Evolutionary conservation across 2,888 invertebrate genomes (phyloP).

Genomic region (Cylindroiulus punctatus): DNA sequence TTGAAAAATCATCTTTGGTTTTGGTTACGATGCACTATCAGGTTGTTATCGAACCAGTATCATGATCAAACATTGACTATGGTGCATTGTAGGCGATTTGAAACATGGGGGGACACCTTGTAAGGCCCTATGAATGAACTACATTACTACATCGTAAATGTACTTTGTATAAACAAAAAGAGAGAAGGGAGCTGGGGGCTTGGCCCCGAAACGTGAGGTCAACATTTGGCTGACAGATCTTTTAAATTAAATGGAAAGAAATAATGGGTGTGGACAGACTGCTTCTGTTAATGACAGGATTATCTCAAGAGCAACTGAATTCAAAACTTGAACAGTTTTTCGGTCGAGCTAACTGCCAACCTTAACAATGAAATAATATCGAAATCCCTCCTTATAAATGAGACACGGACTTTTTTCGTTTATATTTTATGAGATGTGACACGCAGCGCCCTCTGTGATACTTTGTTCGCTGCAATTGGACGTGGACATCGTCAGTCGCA

Average conservation of each 20-base stretch:
- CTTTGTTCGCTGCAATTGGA: not conserved
- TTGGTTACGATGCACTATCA: too few species aligned
- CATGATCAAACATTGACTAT: too few species aligned
- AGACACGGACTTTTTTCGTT: not conserved
- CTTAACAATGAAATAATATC: conserved; percentile 1
- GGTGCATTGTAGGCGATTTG: too few species aligned
- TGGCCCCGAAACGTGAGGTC: conserved; percentile 33
- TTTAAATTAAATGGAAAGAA: conserved; percentile 36
- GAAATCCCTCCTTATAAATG: not conserved
- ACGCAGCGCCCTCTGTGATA: not conserved
- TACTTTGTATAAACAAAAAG: conserved; percentile 17
- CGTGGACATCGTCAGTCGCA: too few species aligned
- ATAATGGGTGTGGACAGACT: conserved; percentile 40
- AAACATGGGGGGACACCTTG: not conserved
- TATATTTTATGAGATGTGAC: not conserved
- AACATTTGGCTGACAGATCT: conserved; percentile 43
- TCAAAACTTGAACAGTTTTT: not conserved
- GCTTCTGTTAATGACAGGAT: conserved; percentile 31
- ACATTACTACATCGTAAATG: not conserved
- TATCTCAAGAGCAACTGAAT: conserved; percentile 11
- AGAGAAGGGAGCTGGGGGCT: not conserved
- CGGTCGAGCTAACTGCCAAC: not conserved
- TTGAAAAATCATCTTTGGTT: too few species aligned
- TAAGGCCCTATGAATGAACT: conserved; percentile 1
- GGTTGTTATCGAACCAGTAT: too few species aligned